Base-by-base conservation (phyloP, 2,797 vertebrate species). In the Bradypus variegatus region DNA sequence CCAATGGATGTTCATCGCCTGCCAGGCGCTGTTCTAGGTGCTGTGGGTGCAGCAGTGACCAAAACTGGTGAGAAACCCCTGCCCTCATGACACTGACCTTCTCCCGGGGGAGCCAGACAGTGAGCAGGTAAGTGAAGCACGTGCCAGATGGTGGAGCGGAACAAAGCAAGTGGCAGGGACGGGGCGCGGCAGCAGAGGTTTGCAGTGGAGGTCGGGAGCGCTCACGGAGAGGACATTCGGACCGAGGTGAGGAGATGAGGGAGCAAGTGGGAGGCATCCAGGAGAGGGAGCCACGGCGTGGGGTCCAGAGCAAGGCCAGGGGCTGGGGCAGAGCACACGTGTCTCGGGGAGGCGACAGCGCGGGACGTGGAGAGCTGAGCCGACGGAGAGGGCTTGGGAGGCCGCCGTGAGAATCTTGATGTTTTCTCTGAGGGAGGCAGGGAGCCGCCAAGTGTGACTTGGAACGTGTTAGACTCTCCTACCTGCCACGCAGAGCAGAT, bases 291-390 rank as follows among this genome's bases (percentile, higher is more conserved):
- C 12, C 48, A 29, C 33, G 16, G 31, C 27, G 19, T 8, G 1
- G 1, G 60, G 18, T 25, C 38, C 3, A 2, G 73, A 50, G 19
- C 21, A n/a, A 58, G 38, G 41, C 41, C 41, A 45, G 41, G 41
- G 41, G 41, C 41, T 5, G 41, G 41, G 8, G 41, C 41, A 45
- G 41, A 45, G 41, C 8, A 45, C 41, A 45, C 41, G 8, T 45
- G 41, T 45, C 41, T n/a, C 6, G 41, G 53, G 69, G 41, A 50
- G 65, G 27, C 5, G 70, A 48, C 8, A 1, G 41, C 3, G 12
- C 45, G 27, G 5, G 11, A 4, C 0, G 2, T 2, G 33, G 8
- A 7, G 21, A 19, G 38, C 18, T 14, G 12, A 1, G 7, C 4
- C 58, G 55, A 45, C 11, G 9, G 6, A 64, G n/a, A 9, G 48